Conservation (phyloP, 2,113 vertebrate genomes). For the Tamias sibiricus region DNA sequence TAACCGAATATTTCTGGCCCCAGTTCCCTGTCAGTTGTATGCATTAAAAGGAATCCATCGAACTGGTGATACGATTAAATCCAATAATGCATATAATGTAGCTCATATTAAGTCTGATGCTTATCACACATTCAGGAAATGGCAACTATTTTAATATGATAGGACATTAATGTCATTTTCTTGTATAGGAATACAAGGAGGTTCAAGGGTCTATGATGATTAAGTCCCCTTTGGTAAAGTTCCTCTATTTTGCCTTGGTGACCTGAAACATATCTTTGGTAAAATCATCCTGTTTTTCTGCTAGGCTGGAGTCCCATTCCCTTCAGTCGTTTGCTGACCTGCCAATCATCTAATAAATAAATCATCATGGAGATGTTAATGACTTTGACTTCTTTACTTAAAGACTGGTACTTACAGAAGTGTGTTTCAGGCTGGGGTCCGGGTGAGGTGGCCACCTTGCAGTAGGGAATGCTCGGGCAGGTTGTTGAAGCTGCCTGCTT, state of each 20-base stretch:
- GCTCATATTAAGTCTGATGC: background rate
- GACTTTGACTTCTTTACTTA: background rate
- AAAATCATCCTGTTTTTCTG: background rate
- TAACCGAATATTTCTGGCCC: background rate
- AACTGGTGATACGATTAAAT: conserved; percentile 24
- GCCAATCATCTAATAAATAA: background rate
- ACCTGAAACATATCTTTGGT: background rate
- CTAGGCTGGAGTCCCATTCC: background rate
- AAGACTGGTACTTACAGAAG: background rate
- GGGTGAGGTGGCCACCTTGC: background rate
- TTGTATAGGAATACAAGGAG: background rate
- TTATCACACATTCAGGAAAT: background rate
- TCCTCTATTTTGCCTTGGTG: background rate
- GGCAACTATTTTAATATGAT: background rate
- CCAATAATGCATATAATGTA: background rate
- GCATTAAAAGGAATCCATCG: background rate
- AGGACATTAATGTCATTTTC: background rate
- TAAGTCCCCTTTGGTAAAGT: background rate
- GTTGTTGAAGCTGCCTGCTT: background rate
- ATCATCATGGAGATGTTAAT: background rate
- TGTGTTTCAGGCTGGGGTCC: background rate
- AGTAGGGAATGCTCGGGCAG: background rate
- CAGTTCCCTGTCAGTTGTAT: background rate
- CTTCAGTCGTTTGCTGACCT: background rate
- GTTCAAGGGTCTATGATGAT: background rate